Evolutionary conservation across 2,113 vertebrate species (phyloP), one percentile per base, ranked within the genome.

Genomic region (Corydoras maculifer): DNA sequence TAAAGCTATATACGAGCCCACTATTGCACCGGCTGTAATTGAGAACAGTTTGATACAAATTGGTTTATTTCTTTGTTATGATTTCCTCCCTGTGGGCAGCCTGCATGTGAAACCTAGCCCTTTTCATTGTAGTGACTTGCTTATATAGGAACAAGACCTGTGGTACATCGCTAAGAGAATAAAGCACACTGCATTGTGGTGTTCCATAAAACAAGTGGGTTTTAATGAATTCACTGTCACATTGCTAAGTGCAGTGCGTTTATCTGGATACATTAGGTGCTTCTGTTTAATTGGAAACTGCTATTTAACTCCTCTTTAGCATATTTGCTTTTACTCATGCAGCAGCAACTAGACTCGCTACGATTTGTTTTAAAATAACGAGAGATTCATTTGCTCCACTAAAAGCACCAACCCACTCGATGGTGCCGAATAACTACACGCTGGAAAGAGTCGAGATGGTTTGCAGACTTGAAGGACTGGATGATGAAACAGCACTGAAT

Each of bases 31-130:
- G 74, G 53, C 61, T 78, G 74, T 82, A 84, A 84, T 79, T 81
- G 77, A 82, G 82, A 84, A 84, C 82, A 83, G 82, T 80, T 79
- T 81, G 82, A 78, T 53, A 61, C 76, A 80, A 78, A 83, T 80
- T 77, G 78, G 61, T 77, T 77, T 77, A 74, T 83, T 81, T 83
- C 74, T 78, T 77, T 77, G 64, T 77, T 77, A 74, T 77, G 73
- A 78, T 81, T 77, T 77, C 64, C 61, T 68, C 74, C 69, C 66
- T 67, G 62, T 76, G 74, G 69, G 72, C 67, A 57, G 74, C 31
- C 58, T 59, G 73, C 25, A 64, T 70, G 64, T 62, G 74, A 76
- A 73, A 70, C 76, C 69, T 29, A 73, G 60, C 58, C 73, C 67
- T 29, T 62, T 62, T 68, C 62, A 43, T 63, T 78, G 70, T 60